A percentile compares a stretch with the other conserved stretches of the same genome.
These are phyloP conservation scores for Dicycla oo DNA, from an alignment of 2,888 invertebrate genomes.

Conservation along the genomic window DNA sequence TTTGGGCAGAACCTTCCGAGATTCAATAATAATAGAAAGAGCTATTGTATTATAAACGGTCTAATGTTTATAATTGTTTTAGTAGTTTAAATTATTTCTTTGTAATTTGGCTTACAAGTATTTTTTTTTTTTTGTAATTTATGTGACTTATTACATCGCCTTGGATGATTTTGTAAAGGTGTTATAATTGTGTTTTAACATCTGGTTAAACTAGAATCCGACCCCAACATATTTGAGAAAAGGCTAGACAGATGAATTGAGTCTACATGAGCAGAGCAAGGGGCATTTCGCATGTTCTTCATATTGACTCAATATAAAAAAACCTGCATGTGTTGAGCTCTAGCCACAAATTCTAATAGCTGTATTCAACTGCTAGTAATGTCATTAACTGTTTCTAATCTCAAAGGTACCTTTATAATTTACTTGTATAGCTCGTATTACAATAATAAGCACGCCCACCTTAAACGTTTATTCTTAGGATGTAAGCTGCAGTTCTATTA, in stretches of 20 bases:
- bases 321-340: constrained; percentile 24
- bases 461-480: constrained; percentile 27
- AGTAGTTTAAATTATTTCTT: too few species aligned
- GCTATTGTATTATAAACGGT: too few species aligned
- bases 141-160: too few species aligned
- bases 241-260: too few species aligned
- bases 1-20: too few species aligned
- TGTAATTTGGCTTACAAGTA: too few species aligned
- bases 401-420: constrained; percentile 27
- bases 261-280: not conserved
- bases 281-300: not conserved
- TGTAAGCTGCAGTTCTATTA: constrained; percentile 5
- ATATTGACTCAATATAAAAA: not conserved
- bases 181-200: too few species aligned
- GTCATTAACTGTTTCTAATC: constrained; percentile 35
- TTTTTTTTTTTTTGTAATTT: too few species aligned
- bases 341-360: constrained; percentile 6
- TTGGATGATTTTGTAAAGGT: too few species aligned
- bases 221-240: not conserved
- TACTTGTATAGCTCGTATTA: constrained; percentile 26
- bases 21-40: too few species aligned
- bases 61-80: too few species aligned
- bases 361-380: constrained; percentile 17
- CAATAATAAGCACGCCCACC: constrained; percentile 19
- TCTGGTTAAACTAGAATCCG: not conserved